Percentiles rank a stretch among this genome's conserved stretches.
Conservation (phyloP, 2,888 invertebrate genomes). For the Epinotia ramella region DNA sequence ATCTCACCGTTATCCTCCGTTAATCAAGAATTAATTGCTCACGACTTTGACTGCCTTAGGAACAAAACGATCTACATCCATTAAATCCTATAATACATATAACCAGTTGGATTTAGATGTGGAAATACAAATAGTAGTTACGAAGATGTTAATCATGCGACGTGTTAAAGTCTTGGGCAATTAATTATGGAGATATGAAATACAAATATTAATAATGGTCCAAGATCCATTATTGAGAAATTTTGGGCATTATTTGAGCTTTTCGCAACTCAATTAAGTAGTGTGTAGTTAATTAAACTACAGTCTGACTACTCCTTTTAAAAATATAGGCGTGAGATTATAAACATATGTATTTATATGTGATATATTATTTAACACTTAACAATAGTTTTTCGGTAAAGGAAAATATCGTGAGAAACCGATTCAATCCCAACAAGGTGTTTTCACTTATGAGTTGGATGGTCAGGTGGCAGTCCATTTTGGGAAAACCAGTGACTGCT, state of each 20-base stretch:
- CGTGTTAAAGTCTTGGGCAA: not conserved
- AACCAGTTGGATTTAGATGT: not conserved
- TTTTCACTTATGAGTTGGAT: too few species aligned
- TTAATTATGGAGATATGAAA: not conserved
- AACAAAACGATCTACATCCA: not conserved
- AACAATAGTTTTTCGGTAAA: too few species aligned
- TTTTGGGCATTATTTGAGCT: not conserved
- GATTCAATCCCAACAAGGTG: too few species aligned
- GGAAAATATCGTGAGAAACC: too few species aligned
- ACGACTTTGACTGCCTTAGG: not conserved
- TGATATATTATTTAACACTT: too few species aligned
- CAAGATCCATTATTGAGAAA: not conserved
- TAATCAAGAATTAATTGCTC: conserved; percentile 6
- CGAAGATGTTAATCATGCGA: not conserved
- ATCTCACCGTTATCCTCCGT: not conserved
- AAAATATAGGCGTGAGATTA: too few species aligned
- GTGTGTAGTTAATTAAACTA: too few species aligned
- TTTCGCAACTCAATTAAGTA: not conserved
- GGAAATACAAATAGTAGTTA: not conserved
- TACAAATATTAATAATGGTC: not conserved
- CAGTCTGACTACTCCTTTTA: too few species aligned
- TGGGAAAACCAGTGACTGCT: too few species aligned
- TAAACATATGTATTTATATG: too few species aligned
- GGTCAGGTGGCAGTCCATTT: too few species aligned
- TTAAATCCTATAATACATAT: not conserved